These are phyloP conservation scores for Rhinatrema bivittatum DNA, from an alignment of 2,797 vertebrate genomes.

Conservation along the genomic window DNA sequence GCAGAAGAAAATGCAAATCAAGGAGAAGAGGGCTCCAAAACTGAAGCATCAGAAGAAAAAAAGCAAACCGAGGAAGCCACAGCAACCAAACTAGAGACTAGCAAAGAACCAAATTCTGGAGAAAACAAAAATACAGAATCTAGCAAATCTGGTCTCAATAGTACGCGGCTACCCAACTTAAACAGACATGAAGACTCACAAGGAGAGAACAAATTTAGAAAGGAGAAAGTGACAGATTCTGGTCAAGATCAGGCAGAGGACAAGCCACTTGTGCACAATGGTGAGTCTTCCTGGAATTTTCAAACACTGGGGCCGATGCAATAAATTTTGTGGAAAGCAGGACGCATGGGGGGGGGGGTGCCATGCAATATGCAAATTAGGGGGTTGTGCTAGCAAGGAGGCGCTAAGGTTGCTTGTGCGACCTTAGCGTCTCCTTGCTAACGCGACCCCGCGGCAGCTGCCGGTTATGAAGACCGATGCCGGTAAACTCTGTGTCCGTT, in stretches of 20 bases:
- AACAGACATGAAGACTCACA: conserved; percentile 32
- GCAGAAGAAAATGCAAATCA: conserved; percentile 55
- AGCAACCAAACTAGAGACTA: conserved; percentile 29
- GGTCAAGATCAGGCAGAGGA: conserved; percentile 20
- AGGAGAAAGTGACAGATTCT: conserved; percentile 41
- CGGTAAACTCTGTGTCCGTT: too few species aligned
- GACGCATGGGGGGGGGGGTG: too few species aligned
- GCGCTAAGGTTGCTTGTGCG: too few species aligned
- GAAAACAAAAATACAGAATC: conserved; percentile 23
- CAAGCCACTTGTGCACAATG: conserved; percentile 62
- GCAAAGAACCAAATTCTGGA: conserved; percentile 30
- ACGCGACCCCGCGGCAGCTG: too few species aligned
- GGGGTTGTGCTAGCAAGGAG: too few species aligned
- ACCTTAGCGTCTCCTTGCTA: too few species aligned
- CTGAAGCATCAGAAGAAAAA: conserved; percentile 50
- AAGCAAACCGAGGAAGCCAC: conserved; percentile 42
- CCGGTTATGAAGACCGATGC: too few species aligned
- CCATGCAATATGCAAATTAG: too few species aligned
- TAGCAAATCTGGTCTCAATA: conserved; percentile 28
- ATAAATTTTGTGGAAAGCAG: too few species aligned
- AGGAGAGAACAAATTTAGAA: conserved; percentile 46
- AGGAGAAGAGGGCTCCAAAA: conserved; percentile 53
- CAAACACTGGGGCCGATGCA: too few species aligned
- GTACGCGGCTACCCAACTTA: conserved; percentile 24
- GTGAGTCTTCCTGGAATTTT: too few species aligned